These are phyloP conservation scores for Tinea semifulvella DNA, from an alignment of 2,888 invertebrate species.

Conservation along the genomic window DNA sequence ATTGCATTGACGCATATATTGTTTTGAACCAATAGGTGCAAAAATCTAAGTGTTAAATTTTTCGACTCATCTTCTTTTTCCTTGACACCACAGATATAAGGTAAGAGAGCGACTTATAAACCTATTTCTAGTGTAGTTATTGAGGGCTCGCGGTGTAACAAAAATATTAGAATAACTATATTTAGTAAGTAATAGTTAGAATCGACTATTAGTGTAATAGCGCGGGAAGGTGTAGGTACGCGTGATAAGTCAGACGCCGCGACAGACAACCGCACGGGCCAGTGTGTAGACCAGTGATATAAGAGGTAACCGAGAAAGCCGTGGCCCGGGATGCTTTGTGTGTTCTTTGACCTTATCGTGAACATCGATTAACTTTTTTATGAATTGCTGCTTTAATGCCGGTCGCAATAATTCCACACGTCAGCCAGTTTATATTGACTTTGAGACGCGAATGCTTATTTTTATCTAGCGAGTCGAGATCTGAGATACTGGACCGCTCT, in stretches of 20 bases:
- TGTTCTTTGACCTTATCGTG: conserved; percentile 27
- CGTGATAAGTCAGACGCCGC: conserved; percentile 6
- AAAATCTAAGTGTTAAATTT: too few species aligned
- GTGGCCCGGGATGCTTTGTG: conserved; percentile 17
- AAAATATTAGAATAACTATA: too few species aligned
- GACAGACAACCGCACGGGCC: conserved; percentile 6
- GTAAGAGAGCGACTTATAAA: too few species aligned
- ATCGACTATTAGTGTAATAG: conserved; percentile 5
- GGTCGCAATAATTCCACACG: conserved; percentile 3
- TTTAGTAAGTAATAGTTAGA: too few species aligned
- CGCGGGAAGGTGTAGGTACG: conserved; percentile 2
- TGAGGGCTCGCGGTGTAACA: too few species aligned
- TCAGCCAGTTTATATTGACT: conserved; percentile 7
- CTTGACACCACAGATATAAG: too few species aligned
- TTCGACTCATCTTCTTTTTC: too few species aligned
- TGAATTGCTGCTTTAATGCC: conserved; percentile 26
- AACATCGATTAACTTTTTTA: conserved; percentile 32
- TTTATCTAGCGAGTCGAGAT: conserved; percentile 5
- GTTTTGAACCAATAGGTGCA: too few species aligned
- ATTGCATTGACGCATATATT: too few species aligned
- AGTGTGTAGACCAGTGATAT: conserved; percentile 8
- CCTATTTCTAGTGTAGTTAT: too few species aligned
- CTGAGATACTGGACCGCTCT: not conserved
- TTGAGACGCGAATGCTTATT: conserved; percentile 7
- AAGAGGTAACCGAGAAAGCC: conserved; percentile 3